These are phyloP conservation scores for Nomada ruficornis DNA, from an alignment of 2,888 invertebrate species.

Conservation along the genomic window DNA sequence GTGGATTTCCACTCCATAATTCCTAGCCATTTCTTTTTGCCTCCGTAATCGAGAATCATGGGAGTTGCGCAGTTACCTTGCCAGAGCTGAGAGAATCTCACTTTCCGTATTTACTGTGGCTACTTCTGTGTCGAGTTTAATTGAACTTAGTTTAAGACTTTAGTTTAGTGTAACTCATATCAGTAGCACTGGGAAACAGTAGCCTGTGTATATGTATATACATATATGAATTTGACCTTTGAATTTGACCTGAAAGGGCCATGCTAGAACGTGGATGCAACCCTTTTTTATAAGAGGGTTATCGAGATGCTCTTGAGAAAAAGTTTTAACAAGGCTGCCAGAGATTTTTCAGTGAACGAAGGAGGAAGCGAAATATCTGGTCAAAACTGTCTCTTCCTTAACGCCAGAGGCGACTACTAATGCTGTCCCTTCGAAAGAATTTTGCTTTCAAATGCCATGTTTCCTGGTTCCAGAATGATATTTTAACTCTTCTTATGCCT, in stretches of 20 bases:
- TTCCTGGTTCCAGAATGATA: constrained; percentile 52
- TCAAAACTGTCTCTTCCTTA: constrained; percentile 58
- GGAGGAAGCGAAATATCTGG: constrained; percentile 41
- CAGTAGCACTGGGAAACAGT: no score
- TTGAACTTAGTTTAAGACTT: not conserved
- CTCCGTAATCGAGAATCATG: constrained; percentile 3
- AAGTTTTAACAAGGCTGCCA: constrained; percentile 81
- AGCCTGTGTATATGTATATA: not conserved
- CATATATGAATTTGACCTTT: not conserved
- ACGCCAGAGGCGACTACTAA: constrained; percentile 46
- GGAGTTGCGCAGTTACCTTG: constrained; percentile 13
- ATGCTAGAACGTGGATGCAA: constrained; percentile 54
- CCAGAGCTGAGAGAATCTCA: not conserved
- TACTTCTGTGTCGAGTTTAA: not conserved
- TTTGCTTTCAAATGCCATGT: constrained; percentile 25
- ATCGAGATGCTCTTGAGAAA: constrained; percentile 65
- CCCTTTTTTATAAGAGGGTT: constrained; percentile 60
- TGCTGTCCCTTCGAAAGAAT: constrained; percentile 45
- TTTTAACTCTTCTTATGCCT: constrained; percentile 68
- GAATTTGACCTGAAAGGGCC: no score
- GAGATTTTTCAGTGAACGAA: constrained; percentile 67
- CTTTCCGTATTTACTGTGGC: not conserved
- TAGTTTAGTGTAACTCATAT: no score
- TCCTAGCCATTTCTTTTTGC: constrained; percentile 58
- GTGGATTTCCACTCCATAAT: constrained; percentile 75